Conservation (phyloP, 1,140 invertebrate genomes). For the Dendrolimus punctatus region DNA sequence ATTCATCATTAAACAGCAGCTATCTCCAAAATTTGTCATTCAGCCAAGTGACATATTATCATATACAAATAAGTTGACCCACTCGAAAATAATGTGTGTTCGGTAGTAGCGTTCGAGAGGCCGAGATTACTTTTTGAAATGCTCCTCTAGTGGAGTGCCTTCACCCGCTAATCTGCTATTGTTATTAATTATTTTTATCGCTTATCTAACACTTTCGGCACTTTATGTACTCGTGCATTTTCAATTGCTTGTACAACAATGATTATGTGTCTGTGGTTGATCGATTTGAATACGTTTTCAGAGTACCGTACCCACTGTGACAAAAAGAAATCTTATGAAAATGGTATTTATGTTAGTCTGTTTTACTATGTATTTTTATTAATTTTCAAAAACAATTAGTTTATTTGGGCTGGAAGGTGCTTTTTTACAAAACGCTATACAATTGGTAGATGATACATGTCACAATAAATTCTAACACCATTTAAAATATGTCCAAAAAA, state of each 20-base stretch:
- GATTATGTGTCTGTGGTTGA: conserved; percentile 14
- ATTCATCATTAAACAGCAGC: background rate
- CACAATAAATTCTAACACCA: too few relatives aligned
- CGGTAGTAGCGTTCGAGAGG: conserved; percentile 54
- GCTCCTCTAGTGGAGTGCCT: conserved; percentile 65
- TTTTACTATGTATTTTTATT: too few relatives aligned
- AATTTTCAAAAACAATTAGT: too few relatives aligned
- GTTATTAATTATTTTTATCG: conserved; percentile 71
- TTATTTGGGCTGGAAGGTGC: too few relatives aligned
- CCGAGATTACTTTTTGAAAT: conserved; percentile 67
- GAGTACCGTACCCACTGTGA: background rate
- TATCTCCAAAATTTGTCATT: conserved; percentile 32
- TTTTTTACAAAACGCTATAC: too few relatives aligned
- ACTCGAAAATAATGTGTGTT: conserved; percentile 62
- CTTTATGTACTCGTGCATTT: conserved; percentile 28
- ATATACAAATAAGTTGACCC: conserved; percentile 53
- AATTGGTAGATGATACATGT: too few relatives aligned
- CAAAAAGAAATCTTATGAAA: background rate
- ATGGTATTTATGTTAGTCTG: too few relatives aligned
- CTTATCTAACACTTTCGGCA: conserved; percentile 65
- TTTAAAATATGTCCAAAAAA: too few relatives aligned
- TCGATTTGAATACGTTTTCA: conserved; percentile 15
- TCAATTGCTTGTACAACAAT: conserved; percentile 51
- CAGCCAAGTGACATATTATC: conserved; percentile 40
- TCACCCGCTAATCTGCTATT: conserved; percentile 59